Percentiles rank a stretch among this genome's conserved stretches.
Evolutionary conservation across 2,888 invertebrate species (phyloP).

Genomic region (Notocelia uddmanniana): DNA sequence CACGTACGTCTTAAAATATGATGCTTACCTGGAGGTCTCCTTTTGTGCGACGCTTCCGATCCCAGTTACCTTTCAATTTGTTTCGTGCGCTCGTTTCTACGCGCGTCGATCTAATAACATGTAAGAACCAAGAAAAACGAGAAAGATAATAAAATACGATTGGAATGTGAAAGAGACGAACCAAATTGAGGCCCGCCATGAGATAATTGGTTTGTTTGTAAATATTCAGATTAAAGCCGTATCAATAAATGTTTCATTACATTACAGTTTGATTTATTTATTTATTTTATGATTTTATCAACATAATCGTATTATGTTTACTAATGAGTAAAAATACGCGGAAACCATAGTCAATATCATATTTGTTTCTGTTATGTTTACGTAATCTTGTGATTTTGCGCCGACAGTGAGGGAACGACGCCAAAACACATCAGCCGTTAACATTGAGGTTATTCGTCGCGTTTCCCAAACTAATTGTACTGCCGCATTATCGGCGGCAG

Average conservation of each 20-base stretch:
- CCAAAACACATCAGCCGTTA: conserved; percentile 43
- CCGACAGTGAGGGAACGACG: conserved; percentile 20
- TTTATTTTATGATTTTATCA: not conserved
- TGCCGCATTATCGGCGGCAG: conserved; percentile 50
- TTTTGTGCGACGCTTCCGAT: not conserved
- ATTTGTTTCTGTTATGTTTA: conserved; percentile 9
- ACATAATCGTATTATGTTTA: too few species aligned
- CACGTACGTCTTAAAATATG: conserved; percentile 30
- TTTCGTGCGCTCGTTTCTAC: not conserved
- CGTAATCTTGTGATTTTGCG: conserved; percentile 24
- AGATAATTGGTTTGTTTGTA: conserved; percentile 25
- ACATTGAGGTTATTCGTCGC: conserved; percentile 34
- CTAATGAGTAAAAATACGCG: too few species aligned
- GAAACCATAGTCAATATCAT: too few species aligned
- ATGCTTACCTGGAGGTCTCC: conserved; percentile 10
- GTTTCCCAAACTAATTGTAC: conserved; percentile 43
- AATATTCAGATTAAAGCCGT: conserved; percentile 25
- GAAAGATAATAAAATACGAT: not conserved
- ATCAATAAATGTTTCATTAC: conserved; percentile 1
- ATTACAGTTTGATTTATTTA: not conserved
- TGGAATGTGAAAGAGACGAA: not conserved
- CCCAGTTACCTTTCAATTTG: not conserved
- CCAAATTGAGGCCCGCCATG: conserved; percentile 18
- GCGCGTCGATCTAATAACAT: not conserved
- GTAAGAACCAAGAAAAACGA: not conserved